A percentile compares a stretch with the other conserved stretches of the same genome.
These are phyloP conservation scores for Xylocampa areola DNA, from an alignment of 2,888 invertebrate species.

Conservation along the genomic window DNA sequence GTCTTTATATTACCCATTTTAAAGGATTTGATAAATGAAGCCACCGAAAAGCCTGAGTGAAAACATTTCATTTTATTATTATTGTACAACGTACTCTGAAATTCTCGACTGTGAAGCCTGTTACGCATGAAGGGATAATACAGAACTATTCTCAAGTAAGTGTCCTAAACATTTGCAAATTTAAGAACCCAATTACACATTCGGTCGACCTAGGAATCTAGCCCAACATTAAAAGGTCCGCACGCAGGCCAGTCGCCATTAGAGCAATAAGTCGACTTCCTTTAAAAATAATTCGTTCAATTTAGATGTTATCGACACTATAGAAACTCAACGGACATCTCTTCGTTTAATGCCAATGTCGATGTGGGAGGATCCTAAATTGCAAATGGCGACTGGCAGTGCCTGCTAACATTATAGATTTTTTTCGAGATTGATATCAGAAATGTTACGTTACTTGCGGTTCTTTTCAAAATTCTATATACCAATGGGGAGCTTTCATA, in stretches of 20 bases:
- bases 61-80: slow-evolving; percentile 4
- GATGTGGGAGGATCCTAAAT: slow-evolving; percentile 32
- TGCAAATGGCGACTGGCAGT: slow-evolving; percentile 43
- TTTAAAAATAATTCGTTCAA: slow-evolving; percentile 43
- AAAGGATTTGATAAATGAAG: slow-evolving; percentile 17
- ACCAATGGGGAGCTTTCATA: background rate
- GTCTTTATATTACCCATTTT: slow-evolving; percentile 6
- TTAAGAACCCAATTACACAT: slow-evolving; percentile 3
- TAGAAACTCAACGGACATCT: slow-evolving; percentile 38
- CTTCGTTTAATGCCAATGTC: slow-evolving; percentile 29
- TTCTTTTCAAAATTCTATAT: slow-evolving; percentile 1
- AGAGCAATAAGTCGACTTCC: slow-evolving; percentile 45
- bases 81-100: slow-evolving; percentile 3
- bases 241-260: slow-evolving; percentile 13
- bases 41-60: slow-evolving; percentile 15
- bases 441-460: background rate
- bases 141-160: background rate
- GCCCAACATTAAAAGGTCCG: slow-evolving; percentile 24
- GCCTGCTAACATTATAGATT: slow-evolving; percentile 2
- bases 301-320: slow-evolving; percentile 51
- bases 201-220: slow-evolving; percentile 4
- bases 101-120: background rate
- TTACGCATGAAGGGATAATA: background rate
- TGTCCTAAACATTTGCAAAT: slow-evolving; percentile 2
- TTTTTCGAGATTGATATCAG: slow-evolving; percentile 11